Percentiles rank a stretch among this genome's conserved stretches.
phyloP scores from a whole-genome alignment of 2,113 vertebrate genomes.

The Elephantulus edwardii region DNA sequence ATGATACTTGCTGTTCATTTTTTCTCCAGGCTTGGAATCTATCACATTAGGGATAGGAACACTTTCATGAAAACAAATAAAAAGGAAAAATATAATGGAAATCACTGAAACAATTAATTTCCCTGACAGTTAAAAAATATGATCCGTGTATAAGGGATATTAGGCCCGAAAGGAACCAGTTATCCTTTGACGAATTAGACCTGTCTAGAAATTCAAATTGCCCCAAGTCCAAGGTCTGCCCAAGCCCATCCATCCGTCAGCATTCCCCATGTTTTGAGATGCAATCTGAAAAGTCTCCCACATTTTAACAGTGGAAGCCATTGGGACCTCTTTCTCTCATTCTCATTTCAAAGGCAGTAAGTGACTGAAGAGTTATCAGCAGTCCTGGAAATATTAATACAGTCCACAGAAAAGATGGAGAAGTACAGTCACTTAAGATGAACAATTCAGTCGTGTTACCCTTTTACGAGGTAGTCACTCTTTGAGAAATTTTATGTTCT shows the following conservation, averaged over 20 bases:
- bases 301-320: constrained; percentile 39
- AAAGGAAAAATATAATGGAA: constrained; percentile 36
- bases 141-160: neutral
- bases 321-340: constrained; percentile 52
- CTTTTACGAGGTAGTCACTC: constrained; percentile 18
- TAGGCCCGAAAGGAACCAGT: constrained; percentile 53
- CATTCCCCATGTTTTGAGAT: constrained; percentile 67
- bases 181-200: constrained; percentile 73
- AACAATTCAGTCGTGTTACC: constrained; percentile 17
- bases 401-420: constrained; percentile 26
- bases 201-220: constrained; percentile 75
- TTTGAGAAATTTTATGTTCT: constrained; percentile 49
- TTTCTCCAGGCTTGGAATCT: constrained; percentile 6
- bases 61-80: constrained; percentile 61
- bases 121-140: constrained; percentile 66
- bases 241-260: constrained; percentile 65
- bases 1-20: neutral
- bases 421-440: constrained; percentile 1
- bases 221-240: constrained; percentile 63
- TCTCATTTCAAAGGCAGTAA: constrained; percentile 73
- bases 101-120: constrained; percentile 69
- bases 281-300: constrained; percentile 78
- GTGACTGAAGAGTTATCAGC: constrained; percentile 36
- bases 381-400: constrained; percentile 46
- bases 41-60: neutral